Evolutionary conservation across 1,140 invertebrate species (phyloP), one percentile per base, ranked within the genome.

Genomic region (Anastrepha obliqua): DNA sequence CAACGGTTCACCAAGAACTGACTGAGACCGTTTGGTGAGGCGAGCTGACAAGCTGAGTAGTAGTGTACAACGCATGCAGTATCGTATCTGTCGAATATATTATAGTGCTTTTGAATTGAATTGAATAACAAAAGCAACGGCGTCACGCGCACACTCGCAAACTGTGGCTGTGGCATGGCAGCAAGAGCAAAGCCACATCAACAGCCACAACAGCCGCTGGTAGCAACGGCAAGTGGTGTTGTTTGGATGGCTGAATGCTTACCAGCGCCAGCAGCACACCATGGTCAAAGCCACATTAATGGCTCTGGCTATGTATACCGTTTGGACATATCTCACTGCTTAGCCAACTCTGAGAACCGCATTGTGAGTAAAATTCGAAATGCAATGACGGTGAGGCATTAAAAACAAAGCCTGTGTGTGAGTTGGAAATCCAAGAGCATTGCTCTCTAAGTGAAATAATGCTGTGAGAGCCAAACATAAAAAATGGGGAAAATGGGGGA

Each of bases 1-100:
- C 74, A 81, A 81, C 74, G 74, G 74, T 81, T 81, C 74, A 81
- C 17, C 74, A 81, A 81, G 74, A 81, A 81, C 74, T 81, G 74
- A 81, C 74, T 81, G 74, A 81, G 74, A 81, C 74, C 74, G 17
- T 9, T 81, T 81, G 74, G 17, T 29, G 51, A 20, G 74, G 4
- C n/a, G 74, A 81, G 74, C 74, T 20, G 17, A 81, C 74, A 74
- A 74, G 67, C 67, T 74, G 67, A 74, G 67, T 39, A 29, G 7
- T 74, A 44, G 11, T 7, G 17, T 74, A 44, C 70, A 15, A 70
- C 39, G 29, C 29, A 29, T 29, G 29, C 29, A 29, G 29, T 17
- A 17, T 7, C 44, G 7, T 47, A 78, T 78, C 9, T 51, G 47
- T 11, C 17, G 70, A 78, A 78, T 51, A 78, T n/a, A 51, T 78